Percentiles rank a stretch among this genome's conserved stretches.
These are phyloP conservation scores for Idaea dimidiata DNA, from an alignment of 2,888 invertebrate species.

Conservation along the genomic window DNA sequence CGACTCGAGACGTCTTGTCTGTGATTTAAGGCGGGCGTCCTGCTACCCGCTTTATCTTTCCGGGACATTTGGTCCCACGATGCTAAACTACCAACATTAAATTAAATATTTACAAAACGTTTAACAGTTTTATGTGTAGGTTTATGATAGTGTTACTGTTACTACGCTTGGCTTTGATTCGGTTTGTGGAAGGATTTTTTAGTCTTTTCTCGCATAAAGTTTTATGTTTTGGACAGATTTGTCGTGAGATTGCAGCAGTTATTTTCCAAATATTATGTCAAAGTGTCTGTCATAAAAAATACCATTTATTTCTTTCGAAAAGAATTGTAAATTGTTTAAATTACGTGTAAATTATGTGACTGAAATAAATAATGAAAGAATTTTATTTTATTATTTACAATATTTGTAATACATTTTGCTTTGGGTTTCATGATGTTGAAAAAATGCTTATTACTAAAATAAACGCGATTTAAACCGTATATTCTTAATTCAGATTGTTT, in stretches of 20 bases:
- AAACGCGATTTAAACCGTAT: too few species aligned
- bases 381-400: too few species aligned
- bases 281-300: neutral
- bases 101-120: neutral
- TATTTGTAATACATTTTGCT: too few species aligned
- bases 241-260: neutral
- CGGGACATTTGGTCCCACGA: constrained; percentile 39
- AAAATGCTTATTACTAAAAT: too few species aligned
- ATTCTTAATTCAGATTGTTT: neutral
- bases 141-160: constrained; percentile 1
- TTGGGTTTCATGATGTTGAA: too few species aligned
- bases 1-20: constrained; percentile 5
- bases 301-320: neutral
- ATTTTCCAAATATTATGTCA: neutral
- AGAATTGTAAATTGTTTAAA: too few species aligned
- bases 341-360: too few species aligned
- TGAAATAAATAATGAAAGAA: too few species aligned
- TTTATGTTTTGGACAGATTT: neutral
- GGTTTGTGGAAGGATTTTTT: neutral
- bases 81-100: constrained; percentile 7
- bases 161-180: neutral
- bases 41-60: constrained; percentile 46
- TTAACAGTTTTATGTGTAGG: constrained; percentile 1
- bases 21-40: constrained; percentile 34
- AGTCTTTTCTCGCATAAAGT: neutral